Base-by-base conservation (phyloP, 2,888 invertebrate genomes). In the Beris morrisii region DNA sequence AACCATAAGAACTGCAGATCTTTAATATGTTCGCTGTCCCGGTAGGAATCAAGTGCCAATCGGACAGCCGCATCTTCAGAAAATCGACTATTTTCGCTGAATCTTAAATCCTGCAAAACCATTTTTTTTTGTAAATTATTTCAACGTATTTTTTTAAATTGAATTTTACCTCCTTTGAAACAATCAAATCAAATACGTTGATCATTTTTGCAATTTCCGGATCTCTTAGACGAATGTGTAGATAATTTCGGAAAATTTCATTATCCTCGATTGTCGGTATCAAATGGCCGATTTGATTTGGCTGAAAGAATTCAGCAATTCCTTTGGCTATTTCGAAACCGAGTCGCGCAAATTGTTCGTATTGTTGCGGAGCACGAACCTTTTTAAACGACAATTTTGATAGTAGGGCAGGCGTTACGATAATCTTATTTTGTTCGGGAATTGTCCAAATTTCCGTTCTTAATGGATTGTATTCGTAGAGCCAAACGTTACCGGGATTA, bases 271-370 rank as follows among this genome's bases (percentile, higher is more conserved):
- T 59, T 1, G 52, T 63, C 1, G 65, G 57, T 32, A 68, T 11
- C 4, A 64, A 13, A 28, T 5, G 52, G 5, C 63, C 44, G 7
- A 68, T 9, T 53, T 58, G 57, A 4, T 13, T 22, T 13, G 66
- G 66, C 12, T 63, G 63, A 22, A 66, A 68, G 45, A 68, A 66
- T 7, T 44, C 38, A 38, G 58, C 50, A 53, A 68, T 57, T 1
- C 65, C 64, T 13, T 56, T 63, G 9, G 65, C 55, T n/a, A 68
- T 63, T 28, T 65, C 28, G 38, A 66, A 68, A 30, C 66, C 68
- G 2, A 68, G 43, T 13, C 57, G 55, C 4, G 66, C 63, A n/a
- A 45, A 55, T 22, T 57, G 52, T 66, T 68, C 63, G 13, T 63
- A 68, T 1, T 56, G 13, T 45, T 55, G 65, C 11, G 52, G 61